Evolutionary conservation across 2,888 invertebrate genomes (phyloP).

Genomic region (Chymomyza amoena): DNA sequence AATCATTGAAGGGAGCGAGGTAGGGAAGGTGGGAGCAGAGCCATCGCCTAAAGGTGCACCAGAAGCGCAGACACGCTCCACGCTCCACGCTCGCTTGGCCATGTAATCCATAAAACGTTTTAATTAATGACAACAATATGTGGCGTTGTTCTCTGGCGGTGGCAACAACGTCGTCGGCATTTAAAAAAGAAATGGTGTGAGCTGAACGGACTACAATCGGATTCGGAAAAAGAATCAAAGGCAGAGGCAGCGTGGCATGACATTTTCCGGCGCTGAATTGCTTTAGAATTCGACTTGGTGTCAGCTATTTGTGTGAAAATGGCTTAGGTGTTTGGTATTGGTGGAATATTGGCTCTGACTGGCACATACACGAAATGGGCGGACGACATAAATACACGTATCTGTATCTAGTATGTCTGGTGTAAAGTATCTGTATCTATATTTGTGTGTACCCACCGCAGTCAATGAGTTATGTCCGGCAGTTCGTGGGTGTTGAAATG

Average conservation of each 20-base stretch:
- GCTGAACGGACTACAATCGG: background rate
- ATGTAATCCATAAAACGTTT: slow-evolving; percentile 73
- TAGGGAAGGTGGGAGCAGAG: background rate
- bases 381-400: slow-evolving; percentile 9
- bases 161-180: slow-evolving; percentile 9
- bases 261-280: slow-evolving; percentile 1
- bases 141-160: slow-evolving; percentile 48
- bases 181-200: slow-evolving; percentile 27
- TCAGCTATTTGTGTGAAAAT: slow-evolving; percentile 39
- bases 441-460: background rate
- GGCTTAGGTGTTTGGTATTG: slow-evolving; percentile 13
- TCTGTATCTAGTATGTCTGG: background rate
- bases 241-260: slow-evolving; percentile 22
- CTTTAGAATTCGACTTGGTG: slow-evolving; percentile 43
- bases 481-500: slow-evolving; percentile 54
- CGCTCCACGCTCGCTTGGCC: slow-evolving; percentile 38
- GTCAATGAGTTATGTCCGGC: slow-evolving; percentile 56
- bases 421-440: background rate
- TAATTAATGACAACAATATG: slow-evolving; percentile 73
- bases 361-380: slow-evolving; percentile 34
- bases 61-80: slow-evolving; percentile 20
- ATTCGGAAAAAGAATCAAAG: slow-evolving; percentile 7
- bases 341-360: slow-evolving; percentile 15
- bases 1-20: slow-evolving; percentile 37
- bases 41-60: slow-evolving; percentile 37